Base-by-base conservation (phyloP, 2,888 invertebrate species). In the Itoplectis maculator region DNA sequence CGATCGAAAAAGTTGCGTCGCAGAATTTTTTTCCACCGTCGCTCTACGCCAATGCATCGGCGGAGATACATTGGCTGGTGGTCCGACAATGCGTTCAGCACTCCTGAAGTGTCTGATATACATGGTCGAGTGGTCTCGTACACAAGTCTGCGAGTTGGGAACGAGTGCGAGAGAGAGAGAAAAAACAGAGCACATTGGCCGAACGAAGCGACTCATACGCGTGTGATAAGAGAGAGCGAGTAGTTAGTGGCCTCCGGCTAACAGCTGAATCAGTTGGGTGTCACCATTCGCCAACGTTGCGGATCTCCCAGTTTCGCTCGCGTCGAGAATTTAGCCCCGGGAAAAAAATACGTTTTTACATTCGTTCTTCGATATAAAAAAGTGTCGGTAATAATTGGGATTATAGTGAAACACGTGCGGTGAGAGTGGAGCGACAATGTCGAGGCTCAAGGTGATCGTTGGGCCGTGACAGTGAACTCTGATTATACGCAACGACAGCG, bases 211-310 rank as follows among this genome's bases (percentile, higher is more conserved):
- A 68, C n/a, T n/a, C n/a, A n/a, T n/a, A n/a, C 79, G 72, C 63
- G 65, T 54, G 40, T 84, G 84, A 84, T 84, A 84, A 83, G 85
- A 81, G 77, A 89, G 87, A 88, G 87, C 87, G 86, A 83, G 81
- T 86, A 85, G 87, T 88, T 89, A 88, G 88, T 88, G 87, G 87
- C 85, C 88, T 88, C 86, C 79, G 80, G 84, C 84, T 86, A 88
- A 90, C 87, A 86, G 86, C 85, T 86, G 89, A 89, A 88, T 90
- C 89, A 89, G 89, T 89, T 85, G 87, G 86, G 85, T 86, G 89
- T 87, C 86, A 87, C 84, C 86, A 72, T 84, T 88, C 85, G 87
- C 76, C 61, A 81, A 84, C 84, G 86, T 77, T 59, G 54, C 73
- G 56, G 49, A 68, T 79, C 70, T 68, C 8, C 15, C 18, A 40